A percentile compares a stretch with the other conserved stretches of the same genome.
Evolutionary conservation across 2,888 invertebrate genomes (phyloP).

Genomic region (Harmothoe impar): DNA sequence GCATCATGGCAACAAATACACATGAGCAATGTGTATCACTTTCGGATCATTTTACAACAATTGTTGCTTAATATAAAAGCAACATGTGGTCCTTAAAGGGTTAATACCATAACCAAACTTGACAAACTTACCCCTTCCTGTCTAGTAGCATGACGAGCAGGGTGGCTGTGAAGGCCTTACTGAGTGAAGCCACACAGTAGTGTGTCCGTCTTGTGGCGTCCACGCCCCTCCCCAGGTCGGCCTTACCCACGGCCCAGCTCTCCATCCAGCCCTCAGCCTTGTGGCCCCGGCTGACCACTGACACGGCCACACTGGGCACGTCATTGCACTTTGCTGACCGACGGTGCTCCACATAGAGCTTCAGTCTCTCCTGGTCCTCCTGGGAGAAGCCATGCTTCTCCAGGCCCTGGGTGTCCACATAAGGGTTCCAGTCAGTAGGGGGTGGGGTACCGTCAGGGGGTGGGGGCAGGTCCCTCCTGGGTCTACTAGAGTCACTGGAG

Average conservation of each 20-base stretch:
- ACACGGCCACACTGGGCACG: conserved; percentile 43
- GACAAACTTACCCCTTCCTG: conserved; percentile 1
- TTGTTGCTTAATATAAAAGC: too few species aligned
- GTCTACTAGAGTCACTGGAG: too few species aligned
- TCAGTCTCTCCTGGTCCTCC: not conserved
- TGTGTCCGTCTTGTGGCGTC: not conserved
- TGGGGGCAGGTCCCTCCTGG: too few species aligned
- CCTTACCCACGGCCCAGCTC: not conserved
- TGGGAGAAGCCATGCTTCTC: not conserved
- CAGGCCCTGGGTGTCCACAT: not conserved
- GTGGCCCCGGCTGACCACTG: not conserved
- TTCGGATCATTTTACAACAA: too few species aligned
- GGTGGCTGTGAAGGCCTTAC: conserved; percentile 58
- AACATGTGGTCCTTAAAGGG: too few species aligned
- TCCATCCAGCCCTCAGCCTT: not conserved
- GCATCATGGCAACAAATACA: too few species aligned
- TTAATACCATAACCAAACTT: too few species aligned
- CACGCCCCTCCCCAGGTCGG: not conserved
- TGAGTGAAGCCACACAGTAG: conserved; percentile 56
- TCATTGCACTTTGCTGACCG: not conserved
- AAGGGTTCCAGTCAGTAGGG: too few species aligned
- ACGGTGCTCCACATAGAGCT: not conserved
- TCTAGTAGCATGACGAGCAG: conserved; percentile 58
- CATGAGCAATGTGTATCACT: too few species aligned
- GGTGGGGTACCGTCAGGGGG: too few species aligned